Evolutionary conservation across 2,888 invertebrate genomes (phyloP).

Genomic region (Tubiluchus corallicola): DNA sequence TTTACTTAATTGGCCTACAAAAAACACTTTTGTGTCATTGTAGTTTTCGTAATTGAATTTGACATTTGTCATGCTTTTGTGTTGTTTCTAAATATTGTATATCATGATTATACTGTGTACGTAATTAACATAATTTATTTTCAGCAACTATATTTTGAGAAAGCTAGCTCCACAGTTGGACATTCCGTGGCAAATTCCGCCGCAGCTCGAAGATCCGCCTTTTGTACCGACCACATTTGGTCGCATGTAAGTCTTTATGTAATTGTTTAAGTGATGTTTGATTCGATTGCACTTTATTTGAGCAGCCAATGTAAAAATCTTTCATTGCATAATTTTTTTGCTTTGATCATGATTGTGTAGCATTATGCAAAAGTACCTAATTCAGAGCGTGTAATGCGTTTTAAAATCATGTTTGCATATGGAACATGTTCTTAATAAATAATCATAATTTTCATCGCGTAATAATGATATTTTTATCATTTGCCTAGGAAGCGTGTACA

Average conservation of each 20-base stretch:
- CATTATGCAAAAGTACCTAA: too few relatives aligned
- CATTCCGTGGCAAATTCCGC: slow-evolving; percentile 93
- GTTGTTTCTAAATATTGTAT: background rate
- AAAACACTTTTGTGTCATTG: slow-evolving; percentile 1
- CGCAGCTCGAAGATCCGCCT: slow-evolving; percentile 92
- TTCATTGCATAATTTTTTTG: too few relatives aligned
- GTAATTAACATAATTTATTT: slow-evolving; percentile 10
- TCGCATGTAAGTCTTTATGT: slow-evolving; percentile 49
- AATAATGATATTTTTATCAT: too few relatives aligned
- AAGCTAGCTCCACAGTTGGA: slow-evolving; percentile 84
- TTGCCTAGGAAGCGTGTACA: too few relatives aligned
- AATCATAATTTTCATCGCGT: too few relatives aligned
- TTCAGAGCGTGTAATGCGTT: too few relatives aligned
- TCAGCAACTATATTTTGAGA: slow-evolving; percentile 73
- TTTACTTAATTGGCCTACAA: background rate
- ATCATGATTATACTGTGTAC: background rate
- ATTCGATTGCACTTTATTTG: too few relatives aligned
- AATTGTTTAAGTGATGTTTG: too few relatives aligned
- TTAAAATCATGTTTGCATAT: too few relatives aligned
- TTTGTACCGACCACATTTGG: slow-evolving; percentile 97
- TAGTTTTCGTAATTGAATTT: background rate
- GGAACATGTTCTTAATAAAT: too few relatives aligned
- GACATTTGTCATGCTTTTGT: slow-evolving; percentile 1
- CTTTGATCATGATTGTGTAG: too few relatives aligned
- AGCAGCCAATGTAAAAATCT: too few relatives aligned